Evolutionary conservation across 2,113 vertebrate species (phyloP).

Genomic region (Ranitomeya imitator): DNA sequence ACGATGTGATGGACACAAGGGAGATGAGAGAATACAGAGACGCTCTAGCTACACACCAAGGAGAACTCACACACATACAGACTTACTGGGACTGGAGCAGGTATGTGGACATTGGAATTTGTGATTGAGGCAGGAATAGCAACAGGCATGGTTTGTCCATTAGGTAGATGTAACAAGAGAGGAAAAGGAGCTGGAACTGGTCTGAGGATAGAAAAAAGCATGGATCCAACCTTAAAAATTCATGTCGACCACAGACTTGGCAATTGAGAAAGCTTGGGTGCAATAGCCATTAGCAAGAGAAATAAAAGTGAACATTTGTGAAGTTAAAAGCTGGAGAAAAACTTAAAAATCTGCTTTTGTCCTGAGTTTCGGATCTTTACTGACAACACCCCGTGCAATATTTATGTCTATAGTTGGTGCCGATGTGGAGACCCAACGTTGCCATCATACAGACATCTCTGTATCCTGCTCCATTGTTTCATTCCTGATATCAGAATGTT

Average conservation of each 20-base stretch:
- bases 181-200: conserved; percentile 96
- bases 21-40: conserved; percentile 15
- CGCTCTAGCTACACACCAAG: conserved; percentile 43
- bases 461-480: background rate
- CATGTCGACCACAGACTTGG: conserved; percentile 53
- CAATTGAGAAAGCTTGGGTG: conserved; percentile 8
- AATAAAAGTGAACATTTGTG: background rate
- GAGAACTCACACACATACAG: conserved; percentile 62
- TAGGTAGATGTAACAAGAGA: conserved; percentile 96
- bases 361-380: background rate
- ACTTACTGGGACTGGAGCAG: conserved; percentile 96
- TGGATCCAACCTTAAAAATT: conserved; percentile 61
- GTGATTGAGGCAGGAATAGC: conserved; percentile 97
- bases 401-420: too few relatives aligned
- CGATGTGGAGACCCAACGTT: too few relatives aligned
- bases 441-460: background rate
- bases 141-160: conserved; percentile 97
- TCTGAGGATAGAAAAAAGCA: conserved; percentile 79
- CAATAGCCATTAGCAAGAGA: background rate
- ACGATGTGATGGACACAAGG: conserved; percentile 30
- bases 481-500: background rate
- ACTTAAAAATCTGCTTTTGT: background rate
- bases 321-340: background rate
- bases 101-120: conserved; percentile 95
- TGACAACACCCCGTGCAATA: too few relatives aligned